Evolutionary conservation across 2,888 invertebrate genomes (phyloP), one percentile per base, ranked within the genome.

Genomic region (Philopedon plagiatum): DNA sequence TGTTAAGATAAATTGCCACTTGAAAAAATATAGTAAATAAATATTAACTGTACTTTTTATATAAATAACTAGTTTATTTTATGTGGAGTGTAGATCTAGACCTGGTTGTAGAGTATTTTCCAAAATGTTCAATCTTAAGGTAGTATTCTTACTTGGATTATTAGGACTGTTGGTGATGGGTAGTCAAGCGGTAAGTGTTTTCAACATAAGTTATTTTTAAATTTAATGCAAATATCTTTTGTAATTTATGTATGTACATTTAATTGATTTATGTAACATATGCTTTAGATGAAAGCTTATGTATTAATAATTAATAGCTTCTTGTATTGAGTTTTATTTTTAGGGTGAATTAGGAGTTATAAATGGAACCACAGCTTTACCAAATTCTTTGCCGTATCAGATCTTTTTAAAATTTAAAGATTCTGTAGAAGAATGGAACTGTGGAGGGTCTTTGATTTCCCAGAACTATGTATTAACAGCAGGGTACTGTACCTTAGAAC

Each of bases 391-490:
- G n/a, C 46, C 46, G 1, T 46, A 21, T 15, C 46, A 46, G n/a
- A n/a, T 46, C 0, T 46, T 23, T n/a, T 46, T 46, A 21, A 46
- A 19, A 23, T 46, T 46, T 19, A 15, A 46, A 46, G 46, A 46
- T 23, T 46, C 46, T n/a, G 0, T 19, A n/a, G 46, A 46, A 21
- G 23, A 46, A n/a, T 46, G 46, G 46, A 8, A 46, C n/a, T 46
- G 46, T n/a, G 46, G 46, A 4, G 46, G 46, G 5, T 21, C 46
- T 3, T 2, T 46, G 21, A 46, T 46, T 0, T 46, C 46, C 23
- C n/a, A 21, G n/a, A 46, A 46, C n/a, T 46, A 46, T 5, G n/a
- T 46, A n/a, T 11, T 46, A 21, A 46, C 46, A n/a, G 46, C 46
- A 7, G 46, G 46, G 3, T 46, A 46, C 23, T 46, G 46, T n/a